Base-by-base conservation (phyloP, 2,888 invertebrate genomes). In the Molorchus minor region DNA sequence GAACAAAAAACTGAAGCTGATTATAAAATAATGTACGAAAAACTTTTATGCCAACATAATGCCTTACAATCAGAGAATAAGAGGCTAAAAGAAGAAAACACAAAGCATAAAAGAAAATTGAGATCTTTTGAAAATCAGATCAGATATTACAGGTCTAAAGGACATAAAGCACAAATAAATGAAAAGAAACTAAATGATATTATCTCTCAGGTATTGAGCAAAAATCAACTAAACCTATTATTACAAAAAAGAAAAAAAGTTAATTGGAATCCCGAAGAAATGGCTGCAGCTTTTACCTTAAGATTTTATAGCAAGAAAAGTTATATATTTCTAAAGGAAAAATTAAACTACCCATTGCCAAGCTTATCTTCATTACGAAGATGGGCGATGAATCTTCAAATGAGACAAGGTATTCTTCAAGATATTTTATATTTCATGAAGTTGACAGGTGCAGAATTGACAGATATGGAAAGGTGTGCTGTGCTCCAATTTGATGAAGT, bases 401-500 rank as follows among this genome's bases (percentile, higher is more conserved):
- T 25, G 8, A 25, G 25, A 25, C 8, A 25, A 25, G 25, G 25
- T 8, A 25, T 25, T 25, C 8, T 25, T 5, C 3, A 3, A 25
- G 8, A 25, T 25, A 8, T 25, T 3, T 8, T 25, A 8, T 25
- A 8, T 25, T 8, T 25, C 8, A 25, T 25, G 25, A 3, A 25
- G 4, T 5, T 25, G 8, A 3, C 8, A 8, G 25, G 25, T 5
- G 8, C 3, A 5, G 3, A 25, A 5, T 25, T 25, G 25, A 25
- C 3, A 25, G 25, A 3, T 3, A 3, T 5, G 3, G 25, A 25
- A 25, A 3, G 25, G 4, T 5, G 3, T 25, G 8, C 61, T 61
- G 43, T 60, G 5, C 8, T 65, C 33, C 55, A 52, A 12, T 65
- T 64, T 30, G 68, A 67, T 29, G 64, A 68, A 47, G 62, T 67